Evolutionary conservation across 1,140 invertebrate genomes (phyloP).

Genomic region (Marisa cornuarietis): DNA sequence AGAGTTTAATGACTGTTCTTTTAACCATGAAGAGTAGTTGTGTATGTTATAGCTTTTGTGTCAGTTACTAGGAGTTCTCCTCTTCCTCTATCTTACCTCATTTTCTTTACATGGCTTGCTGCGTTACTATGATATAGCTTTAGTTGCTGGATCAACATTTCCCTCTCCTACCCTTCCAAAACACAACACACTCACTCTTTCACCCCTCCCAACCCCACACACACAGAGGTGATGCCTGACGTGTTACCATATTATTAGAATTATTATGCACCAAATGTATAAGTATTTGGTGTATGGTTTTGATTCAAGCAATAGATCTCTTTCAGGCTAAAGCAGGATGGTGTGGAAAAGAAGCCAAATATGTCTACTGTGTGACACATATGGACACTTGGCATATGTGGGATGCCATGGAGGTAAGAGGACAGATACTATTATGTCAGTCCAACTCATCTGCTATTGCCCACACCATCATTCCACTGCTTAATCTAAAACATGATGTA

Average conservation of each 20-base stretch:
- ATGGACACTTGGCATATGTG: constrained; percentile 54
- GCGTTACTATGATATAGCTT: neutral
- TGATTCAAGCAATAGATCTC: neutral
- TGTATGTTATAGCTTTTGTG: no score
- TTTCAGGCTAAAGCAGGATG: constrained; percentile 47
- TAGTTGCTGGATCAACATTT: neutral
- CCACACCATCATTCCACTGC: neutral
- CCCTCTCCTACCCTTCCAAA: neutral
- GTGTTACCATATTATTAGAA: neutral
- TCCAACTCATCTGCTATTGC: neutral
- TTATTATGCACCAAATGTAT: neutral
- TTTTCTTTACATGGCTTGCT: neutral
- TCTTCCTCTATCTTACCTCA: neutral
- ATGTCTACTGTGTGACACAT: constrained; percentile 56
- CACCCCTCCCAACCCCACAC: neutral
- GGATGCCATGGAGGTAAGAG: constrained; percentile 49
- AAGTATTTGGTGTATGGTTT: neutral
- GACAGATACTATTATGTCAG: neutral
- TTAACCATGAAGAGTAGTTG: no score
- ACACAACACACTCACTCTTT: neutral
- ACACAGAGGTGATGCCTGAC: neutral
- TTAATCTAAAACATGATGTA: no score
- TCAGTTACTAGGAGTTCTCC: no score
- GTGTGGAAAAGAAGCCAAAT: constrained; percentile 41
- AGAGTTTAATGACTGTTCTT: no score